phyloP scores from a whole-genome alignment of 2,113 vertebrate genomes.

The Heterotilapia buettikoferi region DNA sequence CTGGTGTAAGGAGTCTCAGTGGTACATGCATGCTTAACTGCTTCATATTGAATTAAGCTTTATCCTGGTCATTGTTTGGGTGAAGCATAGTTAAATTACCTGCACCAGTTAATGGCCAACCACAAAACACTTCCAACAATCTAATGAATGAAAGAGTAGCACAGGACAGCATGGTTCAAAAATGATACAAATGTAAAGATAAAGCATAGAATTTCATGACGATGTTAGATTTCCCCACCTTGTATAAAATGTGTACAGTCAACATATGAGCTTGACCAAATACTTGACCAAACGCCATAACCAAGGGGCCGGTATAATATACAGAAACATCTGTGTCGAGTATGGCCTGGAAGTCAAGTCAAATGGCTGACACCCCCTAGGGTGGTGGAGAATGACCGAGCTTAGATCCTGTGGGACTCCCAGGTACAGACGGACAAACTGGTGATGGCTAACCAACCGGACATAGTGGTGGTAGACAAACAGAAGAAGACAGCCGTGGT shows the following conservation, averaged over 20 bases:
- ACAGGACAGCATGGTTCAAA: neutral
- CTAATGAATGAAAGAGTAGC: neutral
- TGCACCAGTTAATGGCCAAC: neutral
- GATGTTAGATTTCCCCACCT: neutral
- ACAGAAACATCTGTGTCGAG: neutral
- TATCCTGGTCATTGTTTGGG: neutral
- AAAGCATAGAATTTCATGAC: neutral
- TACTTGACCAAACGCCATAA: neutral
- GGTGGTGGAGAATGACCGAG: neutral
- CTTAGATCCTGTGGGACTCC: neutral
- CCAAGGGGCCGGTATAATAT: neutral
- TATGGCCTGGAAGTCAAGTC: neutral
- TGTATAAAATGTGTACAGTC: neutral
- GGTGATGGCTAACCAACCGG: fast-evolving
- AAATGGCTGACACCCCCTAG: fast-evolving
- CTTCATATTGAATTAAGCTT: neutral
- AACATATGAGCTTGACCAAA: neutral
- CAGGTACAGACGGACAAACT: fast-evolving
- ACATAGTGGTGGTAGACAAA: too few species aligned
- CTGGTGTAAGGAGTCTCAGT: neutral
- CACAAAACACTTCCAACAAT: neutral
- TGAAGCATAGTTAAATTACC: neutral
- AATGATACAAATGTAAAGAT: neutral
- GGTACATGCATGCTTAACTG: neutral
- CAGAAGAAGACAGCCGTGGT: too few species aligned